Base-by-base conservation (phyloP, 53 echinoderm and acorn worm genomes). In the Astropecten irregularis region DNA sequence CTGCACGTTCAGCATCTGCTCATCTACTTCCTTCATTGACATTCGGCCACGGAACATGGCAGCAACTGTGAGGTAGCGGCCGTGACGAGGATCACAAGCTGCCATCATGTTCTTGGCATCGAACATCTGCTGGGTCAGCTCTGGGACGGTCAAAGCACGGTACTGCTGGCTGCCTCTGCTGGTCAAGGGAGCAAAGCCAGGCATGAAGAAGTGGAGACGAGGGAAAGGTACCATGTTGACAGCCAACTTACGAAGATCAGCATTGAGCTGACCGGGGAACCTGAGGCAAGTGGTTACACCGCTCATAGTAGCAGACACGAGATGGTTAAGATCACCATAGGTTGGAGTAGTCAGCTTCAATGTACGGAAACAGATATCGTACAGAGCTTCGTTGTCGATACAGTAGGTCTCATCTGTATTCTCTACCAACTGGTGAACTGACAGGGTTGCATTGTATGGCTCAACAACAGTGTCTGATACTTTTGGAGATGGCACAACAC, bases 71-170 rank as follows among this genome's bases (percentile, higher is more conserved):
- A 96, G 90, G 91, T 93, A 95, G 66, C 93, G 90, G 29, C 95
- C 93, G 46, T 93, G 93, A 86, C 93, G 90, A 44, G 95, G 95
- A 76, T 95, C 95, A 65, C 95, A 96, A 26, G 96, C 95, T 66
- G 95, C 95, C 95, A 95, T 95, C 95, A 95, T 95, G 77, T 95
- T 95, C 85, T 95, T 95, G 85, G 95, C 92, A 90, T 95, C 95
- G 28, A 95, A 95, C 95, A 95, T 95, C 81, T 95, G 95, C 49
- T 95, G 95, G 58, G 95, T 95, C 40, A 95, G 83, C 92, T 95
- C 95, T 82, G 95, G 92, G 40, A 95, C 95, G 15, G 95, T 89
- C 35, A 95, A 63, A 66, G 95, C 92, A 68, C 92, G 92, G 66
- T 95, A 95, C 59, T 95, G 95, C 49, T 92, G 84, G 88, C 95